These are phyloP conservation scores for Eolophus roseicapilla DNA, from an alignment of 2,113 vertebrate genomes.

Conservation along the genomic window DNA sequence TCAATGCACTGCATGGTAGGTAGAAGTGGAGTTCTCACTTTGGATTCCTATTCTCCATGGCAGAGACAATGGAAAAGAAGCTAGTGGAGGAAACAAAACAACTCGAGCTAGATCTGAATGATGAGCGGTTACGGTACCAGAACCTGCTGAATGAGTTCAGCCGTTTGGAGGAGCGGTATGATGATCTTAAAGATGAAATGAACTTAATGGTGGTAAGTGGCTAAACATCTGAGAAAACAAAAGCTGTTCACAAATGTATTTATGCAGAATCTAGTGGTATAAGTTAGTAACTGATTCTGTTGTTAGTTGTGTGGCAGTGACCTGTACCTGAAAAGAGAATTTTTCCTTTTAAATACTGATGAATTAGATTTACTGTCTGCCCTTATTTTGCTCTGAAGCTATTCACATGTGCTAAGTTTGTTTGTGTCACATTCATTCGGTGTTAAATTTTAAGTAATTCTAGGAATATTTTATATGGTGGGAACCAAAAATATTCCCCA, in stretches of 20 bases:
- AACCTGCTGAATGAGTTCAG: constrained; percentile 95
- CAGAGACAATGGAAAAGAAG: constrained; percentile 91
- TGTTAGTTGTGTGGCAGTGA: neutral
- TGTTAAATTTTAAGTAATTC: neutral
- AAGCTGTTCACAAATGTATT: neutral
- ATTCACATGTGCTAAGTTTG: neutral
- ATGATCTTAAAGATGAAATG: constrained; percentile 93
- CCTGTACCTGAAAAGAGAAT: neutral
- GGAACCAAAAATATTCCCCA: neutral
- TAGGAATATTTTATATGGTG: neutral
- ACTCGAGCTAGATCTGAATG: constrained; percentile 92
- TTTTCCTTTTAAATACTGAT: neutral
- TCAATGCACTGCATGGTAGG: neutral
- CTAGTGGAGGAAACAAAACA: constrained; percentile 91
- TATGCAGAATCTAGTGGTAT: neutral
- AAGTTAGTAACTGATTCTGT: neutral
- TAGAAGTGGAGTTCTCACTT: neutral
- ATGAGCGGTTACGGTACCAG: constrained; percentile 94
- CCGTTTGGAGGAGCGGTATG: constrained; percentile 93
- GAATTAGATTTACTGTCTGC: neutral
- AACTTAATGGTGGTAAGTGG: constrained; percentile 79
- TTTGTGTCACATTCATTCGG: neutral
- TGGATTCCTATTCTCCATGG: neutral
- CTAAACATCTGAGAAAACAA: neutral
- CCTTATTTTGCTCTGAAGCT: neutral